Conservation (phyloP, 1,140 invertebrate genomes). For the Coptotermes formosanus region DNA sequence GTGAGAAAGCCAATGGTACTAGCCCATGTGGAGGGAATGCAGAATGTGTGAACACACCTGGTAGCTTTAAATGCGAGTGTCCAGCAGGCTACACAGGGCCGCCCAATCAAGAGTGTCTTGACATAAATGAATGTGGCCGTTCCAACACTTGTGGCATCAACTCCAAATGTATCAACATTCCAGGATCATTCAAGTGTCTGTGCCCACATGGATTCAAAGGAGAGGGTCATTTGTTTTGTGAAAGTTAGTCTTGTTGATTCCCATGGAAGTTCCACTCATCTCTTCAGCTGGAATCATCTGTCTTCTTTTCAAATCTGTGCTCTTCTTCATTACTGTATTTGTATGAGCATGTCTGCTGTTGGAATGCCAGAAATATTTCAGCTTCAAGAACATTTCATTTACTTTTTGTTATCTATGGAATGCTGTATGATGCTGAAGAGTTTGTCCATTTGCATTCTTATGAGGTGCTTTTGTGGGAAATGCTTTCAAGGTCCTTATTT, state of each 20-base stretch:
- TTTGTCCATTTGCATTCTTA: neutral
- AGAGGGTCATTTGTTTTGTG: constrained; percentile 64
- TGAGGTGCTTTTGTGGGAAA: neutral
- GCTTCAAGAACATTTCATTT: neutral
- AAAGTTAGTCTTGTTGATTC: constrained; percentile 67
- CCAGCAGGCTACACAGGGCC: constrained; percentile 66
- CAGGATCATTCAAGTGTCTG: constrained; percentile 48
- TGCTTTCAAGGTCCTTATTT: neutral
- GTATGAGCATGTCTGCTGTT: neutral
- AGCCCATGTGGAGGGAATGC: constrained; percentile 67
- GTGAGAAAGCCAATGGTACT: constrained; percentile 39
- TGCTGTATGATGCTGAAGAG: neutral
- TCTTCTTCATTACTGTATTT: neutral
- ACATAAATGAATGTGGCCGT: constrained; percentile 64
- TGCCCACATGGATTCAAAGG: constrained; percentile 52
- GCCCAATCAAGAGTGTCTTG: constrained; percentile 50
- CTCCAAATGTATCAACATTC: constrained; percentile 50
- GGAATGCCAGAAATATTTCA: neutral
- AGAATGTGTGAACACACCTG: constrained; percentile 70
- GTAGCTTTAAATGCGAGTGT: constrained; percentile 73
- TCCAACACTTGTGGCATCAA: constrained; percentile 45
- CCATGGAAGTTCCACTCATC: neutral
- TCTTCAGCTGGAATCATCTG: neutral
- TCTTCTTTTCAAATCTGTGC: neutral
- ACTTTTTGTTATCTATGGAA: neutral